phyloP scores from a whole-genome alignment of 2,888 invertebrate species.

The Lamellibrachia satsuma region DNA sequence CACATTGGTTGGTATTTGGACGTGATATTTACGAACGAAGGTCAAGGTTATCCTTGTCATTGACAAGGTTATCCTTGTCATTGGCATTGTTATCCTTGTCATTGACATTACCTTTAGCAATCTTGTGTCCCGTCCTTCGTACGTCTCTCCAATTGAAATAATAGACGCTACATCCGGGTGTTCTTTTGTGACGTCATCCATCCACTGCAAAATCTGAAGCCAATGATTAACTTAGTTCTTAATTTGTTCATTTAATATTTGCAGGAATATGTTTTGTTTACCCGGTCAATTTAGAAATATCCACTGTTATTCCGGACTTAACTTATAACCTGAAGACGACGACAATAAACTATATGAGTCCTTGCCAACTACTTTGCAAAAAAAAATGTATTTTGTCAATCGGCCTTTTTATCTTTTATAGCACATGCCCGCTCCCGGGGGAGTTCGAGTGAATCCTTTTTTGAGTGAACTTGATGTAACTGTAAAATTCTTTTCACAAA shows the following conservation, averaged over 20 bases:
- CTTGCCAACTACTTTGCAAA: no score
- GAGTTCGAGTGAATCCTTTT: no score
- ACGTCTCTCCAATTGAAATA: neutral
- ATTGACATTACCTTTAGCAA: neutral
- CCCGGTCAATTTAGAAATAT: no score
- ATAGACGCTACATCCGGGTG: neutral
- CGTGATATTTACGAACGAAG: neutral
- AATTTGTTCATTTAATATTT: neutral
- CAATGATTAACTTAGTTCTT: neutral
- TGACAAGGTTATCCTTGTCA: neutral
- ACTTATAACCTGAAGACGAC: no score
- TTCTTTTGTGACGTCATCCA: neutral
- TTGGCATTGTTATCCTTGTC: neutral
- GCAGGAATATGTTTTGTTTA: no score
- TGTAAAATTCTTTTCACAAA: no score
- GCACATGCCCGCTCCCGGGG: no score
- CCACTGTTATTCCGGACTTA: no score
- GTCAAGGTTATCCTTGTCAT: neutral
- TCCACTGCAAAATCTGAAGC: neutral
- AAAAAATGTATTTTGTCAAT: no score
- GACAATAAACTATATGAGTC: no score
- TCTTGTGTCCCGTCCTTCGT: neutral
- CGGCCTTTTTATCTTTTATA: no score
- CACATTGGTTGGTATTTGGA: neutral
- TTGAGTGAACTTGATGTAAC: no score